Base-by-base conservation (phyloP, 92 coral and sea anemone genomes). In the Zoanthus solanderi region DNA sequence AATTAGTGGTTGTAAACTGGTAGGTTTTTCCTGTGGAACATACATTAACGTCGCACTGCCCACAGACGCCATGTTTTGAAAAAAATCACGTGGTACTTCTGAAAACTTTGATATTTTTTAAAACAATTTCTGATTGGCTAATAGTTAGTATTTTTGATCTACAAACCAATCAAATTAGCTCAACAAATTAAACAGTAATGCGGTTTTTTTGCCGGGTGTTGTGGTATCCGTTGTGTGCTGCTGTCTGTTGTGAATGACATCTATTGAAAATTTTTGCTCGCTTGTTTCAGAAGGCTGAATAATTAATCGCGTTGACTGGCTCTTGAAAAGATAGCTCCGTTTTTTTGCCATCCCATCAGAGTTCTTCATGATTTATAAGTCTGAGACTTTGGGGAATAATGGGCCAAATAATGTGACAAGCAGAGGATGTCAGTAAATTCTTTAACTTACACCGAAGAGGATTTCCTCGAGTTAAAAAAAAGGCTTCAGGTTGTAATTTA, bases 1-100 rank as follows among this genome's bases (percentile, higher is more conserved):
- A 66, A 81, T 81, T 73, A 81, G 12, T 12, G 85, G 85, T 10
- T 81, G 85, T 57, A 81, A 81, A 81, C 85, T 81, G 29, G 85
- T 81, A 29, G 85, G 65, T 45, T 48, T 52, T 12, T 67, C 85
- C 58, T 47, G 44, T 18, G 63, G 47, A 0, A 81, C 54, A 23
- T 81, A 81, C 75, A 46, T 50, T 65, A 81, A 50, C 65, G 48
- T 67, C 29, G 63, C 82, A 8, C 66, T 54, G n/a, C 28, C 47
- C 17, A 46, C 75, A 60, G 61, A 28, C 85, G 85, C 85, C 85
- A 81, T 81, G 75, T 81, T 81, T 81, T 81, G 60, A 44, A 12
- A 44, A 34, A 69, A 32, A 10, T 31, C 72, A 67, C 34, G 72
- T 28, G 72, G 17, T 16, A 12, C 31, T 57, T 34, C 71, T 67